Evolutionary conservation across 2,113 vertebrate species (phyloP).

Genomic region (Pluvialis apricaria): DNA sequence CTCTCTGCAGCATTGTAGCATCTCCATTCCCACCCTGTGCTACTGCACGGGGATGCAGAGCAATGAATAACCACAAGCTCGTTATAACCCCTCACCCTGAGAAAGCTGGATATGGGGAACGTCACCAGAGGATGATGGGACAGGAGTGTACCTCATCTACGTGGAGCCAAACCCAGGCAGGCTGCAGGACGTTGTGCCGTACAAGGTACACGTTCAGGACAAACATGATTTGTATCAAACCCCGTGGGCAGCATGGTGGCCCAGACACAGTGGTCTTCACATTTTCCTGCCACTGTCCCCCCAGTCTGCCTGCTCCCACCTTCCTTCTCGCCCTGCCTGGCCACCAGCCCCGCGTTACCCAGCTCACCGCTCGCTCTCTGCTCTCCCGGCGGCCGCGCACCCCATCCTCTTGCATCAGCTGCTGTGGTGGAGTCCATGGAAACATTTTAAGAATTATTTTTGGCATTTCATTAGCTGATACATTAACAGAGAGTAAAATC

Average conservation of each 20-base stretch:
- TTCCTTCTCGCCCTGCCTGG: background rate
- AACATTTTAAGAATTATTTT: background rate
- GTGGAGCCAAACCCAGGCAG: background rate
- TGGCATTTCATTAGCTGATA: background rate
- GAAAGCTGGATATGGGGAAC: background rate
- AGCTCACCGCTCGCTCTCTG: background rate
- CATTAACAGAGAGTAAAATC: background rate
- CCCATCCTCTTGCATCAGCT: background rate
- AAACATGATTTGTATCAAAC: background rate
- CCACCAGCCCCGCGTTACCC: background rate
- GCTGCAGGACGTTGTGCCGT: background rate
- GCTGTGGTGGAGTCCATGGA: background rate
- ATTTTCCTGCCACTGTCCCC: background rate
- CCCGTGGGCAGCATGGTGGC: fast-evolving
- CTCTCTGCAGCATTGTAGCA: background rate
- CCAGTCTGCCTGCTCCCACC: background rate
- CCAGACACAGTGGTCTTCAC: fast-evolving
- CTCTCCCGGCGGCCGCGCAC: background rate
- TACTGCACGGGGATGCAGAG: background rate
- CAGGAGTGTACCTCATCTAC: background rate
- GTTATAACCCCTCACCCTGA: background rate
- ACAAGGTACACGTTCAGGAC: background rate
- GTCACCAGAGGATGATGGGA: background rate
- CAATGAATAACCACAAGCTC: fast-evolving
- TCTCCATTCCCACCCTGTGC: background rate